Percentiles rank a stretch among this genome's conserved stretches.
These are phyloP conservation scores for Bubo scandiacus DNA, from an alignment of 2,113 vertebrate genomes.

Conservation along the genomic window DNA sequence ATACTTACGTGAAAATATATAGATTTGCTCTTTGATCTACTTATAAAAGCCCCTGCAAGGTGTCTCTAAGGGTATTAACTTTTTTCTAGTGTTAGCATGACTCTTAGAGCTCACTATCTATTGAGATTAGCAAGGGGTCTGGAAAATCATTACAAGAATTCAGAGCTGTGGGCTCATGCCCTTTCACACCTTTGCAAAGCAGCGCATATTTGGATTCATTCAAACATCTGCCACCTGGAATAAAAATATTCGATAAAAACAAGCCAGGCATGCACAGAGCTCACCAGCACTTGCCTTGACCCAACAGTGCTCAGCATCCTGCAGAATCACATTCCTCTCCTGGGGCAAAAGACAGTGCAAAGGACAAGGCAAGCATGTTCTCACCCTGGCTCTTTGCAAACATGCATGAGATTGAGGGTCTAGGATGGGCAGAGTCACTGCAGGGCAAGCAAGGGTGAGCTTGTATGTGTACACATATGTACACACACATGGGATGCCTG, in stretches of 20 bases:
- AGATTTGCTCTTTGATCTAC: slow-evolving; percentile 17
- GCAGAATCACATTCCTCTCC: background rate
- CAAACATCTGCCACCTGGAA: background rate
- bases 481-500: background rate
- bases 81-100: background rate
- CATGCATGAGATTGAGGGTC: background rate
- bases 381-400: background rate
- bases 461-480: background rate
- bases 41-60: background rate
- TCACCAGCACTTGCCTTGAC: background rate
- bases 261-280: background rate
- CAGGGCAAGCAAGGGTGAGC: background rate
- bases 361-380: background rate
- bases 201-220: background rate
- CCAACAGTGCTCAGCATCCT: background rate
- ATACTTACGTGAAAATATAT: slow-evolving; percentile 14
- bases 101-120: background rate
- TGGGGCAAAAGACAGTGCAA: background rate
- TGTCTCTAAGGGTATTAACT: background rate
- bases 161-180: background rate
- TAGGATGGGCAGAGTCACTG: background rate
- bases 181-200: background rate
- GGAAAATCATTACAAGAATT: background rate
- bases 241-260: background rate
- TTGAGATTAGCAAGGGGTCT: background rate